phyloP scores from a whole-genome alignment of 2,888 invertebrate genomes.

The Ligdia adustata region DNA sequence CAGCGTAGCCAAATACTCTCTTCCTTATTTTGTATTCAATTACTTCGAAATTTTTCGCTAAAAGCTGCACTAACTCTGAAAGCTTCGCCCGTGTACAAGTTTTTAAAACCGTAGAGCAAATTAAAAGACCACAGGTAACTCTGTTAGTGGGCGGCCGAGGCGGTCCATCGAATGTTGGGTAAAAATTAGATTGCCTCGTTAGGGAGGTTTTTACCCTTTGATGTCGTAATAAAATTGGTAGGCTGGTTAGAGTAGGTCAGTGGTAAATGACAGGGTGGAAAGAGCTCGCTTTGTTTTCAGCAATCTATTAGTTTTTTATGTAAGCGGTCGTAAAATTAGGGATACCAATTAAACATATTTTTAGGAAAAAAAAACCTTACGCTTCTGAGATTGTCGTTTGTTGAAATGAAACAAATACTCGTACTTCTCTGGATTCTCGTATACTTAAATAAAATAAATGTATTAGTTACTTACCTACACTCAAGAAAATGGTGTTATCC shows the following conservation, averaged over 20 bases:
- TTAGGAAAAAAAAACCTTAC: too few species aligned
- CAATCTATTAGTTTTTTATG: too few species aligned
- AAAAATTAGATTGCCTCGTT: conserved; percentile 70
- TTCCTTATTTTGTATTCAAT: conserved; percentile 39
- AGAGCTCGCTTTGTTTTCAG: background rate
- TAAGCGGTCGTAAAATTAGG: too few species aligned
- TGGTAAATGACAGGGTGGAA: conserved; percentile 2
- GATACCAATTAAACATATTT: too few species aligned
- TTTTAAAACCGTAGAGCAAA: conserved; percentile 58
- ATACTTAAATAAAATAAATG: too few species aligned
- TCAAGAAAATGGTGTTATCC: too few species aligned
- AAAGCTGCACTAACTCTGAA: conserved; percentile 45
- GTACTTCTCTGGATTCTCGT: too few species aligned
- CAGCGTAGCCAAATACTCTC: background rate
- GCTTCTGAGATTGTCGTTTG: too few species aligned
- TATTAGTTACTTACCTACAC: too few species aligned
- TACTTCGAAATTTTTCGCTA: conserved; percentile 48
- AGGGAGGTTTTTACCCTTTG: conserved; percentile 60
- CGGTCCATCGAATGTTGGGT: conserved; percentile 55
- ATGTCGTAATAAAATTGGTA: conserved; percentile 63
- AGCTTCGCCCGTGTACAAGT: conserved; percentile 45
- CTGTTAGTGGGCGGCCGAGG: conserved; percentile 45
- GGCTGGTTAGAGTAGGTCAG: conserved; percentile 38
- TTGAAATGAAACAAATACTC: too few species aligned
- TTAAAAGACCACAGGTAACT: conserved; percentile 50